Evolutionary conservation across 2,888 invertebrate genomes (phyloP), one percentile per base, ranked within the genome.

Genomic region (Chorisops tibialis): DNA sequence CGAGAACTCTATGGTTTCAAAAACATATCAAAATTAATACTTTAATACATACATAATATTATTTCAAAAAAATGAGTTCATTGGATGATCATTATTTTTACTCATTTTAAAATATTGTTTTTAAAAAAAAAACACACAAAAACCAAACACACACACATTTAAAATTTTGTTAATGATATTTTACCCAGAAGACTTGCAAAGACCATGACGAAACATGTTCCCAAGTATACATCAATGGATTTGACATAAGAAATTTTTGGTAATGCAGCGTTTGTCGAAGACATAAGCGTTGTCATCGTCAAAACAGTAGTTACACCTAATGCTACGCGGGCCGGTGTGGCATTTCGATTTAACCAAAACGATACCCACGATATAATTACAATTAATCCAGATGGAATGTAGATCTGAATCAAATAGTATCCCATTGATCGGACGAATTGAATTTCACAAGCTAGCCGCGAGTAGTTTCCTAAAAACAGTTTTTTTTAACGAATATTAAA

Each of bases 141-240:
- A 30, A 30, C 30, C 30, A 30, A 30, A 30, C 37, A 37, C 41
- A 41, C 41, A 41, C 41, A 41, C 41, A 41, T 16, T 16, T 16
- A 41, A 30, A 30, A 30, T 30, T 30, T 30, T 30, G 30, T 30
- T 30, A 30, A 30, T 21, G 12, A 12, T 59, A 7, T 72, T 83
- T 88, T 85, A 93, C 93, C 94, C 82, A 97, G 82, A 77, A 97
- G 84, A 80, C 95, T 95, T 73, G 96, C 96, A 84, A 96, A 96
- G 77, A 96, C 96, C 96, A 96, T 96, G 79, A 96, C 93, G 91
- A 96, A 96, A 83, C 95, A 96, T 75, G 95, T 96, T 75, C 95
- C 95, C 81, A 96, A 83, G 81, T 95, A 96, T 73, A 96, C 95
- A 81, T 96, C 96, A 80, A 96, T 96, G 72, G 93, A 93, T 81